These are phyloP conservation scores for Neogale vison DNA, from an alignment of 2,113 vertebrate species.

Conservation along the genomic window DNA sequence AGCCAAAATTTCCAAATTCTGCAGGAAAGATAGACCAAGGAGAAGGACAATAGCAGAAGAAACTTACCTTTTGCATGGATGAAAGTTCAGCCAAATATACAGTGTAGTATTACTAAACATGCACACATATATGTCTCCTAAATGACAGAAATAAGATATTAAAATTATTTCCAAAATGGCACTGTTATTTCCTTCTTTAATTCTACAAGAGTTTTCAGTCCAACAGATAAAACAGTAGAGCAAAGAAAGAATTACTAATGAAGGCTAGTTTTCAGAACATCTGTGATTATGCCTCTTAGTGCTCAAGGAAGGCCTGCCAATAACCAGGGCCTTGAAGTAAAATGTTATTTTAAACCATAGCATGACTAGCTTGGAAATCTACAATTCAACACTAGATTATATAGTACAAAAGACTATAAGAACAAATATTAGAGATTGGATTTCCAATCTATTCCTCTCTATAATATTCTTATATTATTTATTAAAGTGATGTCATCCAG, in stretches of 20 bases:
- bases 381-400: not conserved
- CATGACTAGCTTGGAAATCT: not conserved
- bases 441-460: too few relatives aligned
- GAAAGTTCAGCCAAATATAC: not conserved
- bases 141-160: not conserved
- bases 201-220: not conserved
- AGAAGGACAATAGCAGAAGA: not conserved
- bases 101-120: not conserved
- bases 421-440: not conserved
- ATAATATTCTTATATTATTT: not conserved
- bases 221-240: not conserved
- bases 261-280: not conserved
- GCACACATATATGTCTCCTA: not conserved
- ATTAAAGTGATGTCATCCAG: not conserved
- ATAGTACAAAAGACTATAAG: not conserved
- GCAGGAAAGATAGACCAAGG: not conserved
- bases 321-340: not conserved
- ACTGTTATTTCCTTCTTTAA: not conserved
- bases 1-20: not conserved
- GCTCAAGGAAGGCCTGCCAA: not conserved
- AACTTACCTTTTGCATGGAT: not conserved
- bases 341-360: not conserved
- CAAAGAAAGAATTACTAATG: not conserved
- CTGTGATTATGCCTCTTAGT: not conserved
- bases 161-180: not conserved